These are phyloP conservation scores for Brachyrhaphis roseni DNA, from an alignment of 2,797 vertebrate species.

Conservation along the genomic window DNA sequence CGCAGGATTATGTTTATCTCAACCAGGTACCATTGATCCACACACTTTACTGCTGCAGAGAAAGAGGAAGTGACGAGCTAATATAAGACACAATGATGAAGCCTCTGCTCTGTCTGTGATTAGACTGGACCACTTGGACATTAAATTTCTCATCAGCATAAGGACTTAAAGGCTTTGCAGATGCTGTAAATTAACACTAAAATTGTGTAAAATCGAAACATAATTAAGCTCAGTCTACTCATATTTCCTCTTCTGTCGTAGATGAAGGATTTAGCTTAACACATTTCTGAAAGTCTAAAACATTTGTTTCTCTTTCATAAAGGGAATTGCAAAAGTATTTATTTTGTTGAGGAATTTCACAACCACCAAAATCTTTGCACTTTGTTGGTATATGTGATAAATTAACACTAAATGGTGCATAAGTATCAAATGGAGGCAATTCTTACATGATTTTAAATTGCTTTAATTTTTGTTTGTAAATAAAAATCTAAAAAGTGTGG, in stretches of 20 bases:
- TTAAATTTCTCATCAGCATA: background rate
- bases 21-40: conserved; percentile 76
- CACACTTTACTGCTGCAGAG: background rate
- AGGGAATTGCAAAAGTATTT: background rate
- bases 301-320: background rate
- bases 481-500: background rate
- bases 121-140: background rate
- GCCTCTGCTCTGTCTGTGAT: conserved; percentile 2
- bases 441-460: background rate
- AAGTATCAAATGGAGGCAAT: background rate
- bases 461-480: background rate
- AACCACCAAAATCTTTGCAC: background rate
- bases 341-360: background rate
- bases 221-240: background rate
- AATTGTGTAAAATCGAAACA: background rate
- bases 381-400: background rate
- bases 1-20: conserved; percentile 95
- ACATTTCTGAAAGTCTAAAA: background rate
- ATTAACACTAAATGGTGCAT: background rate
- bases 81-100: background rate
- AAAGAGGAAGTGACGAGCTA: background rate
- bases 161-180: background rate
- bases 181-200: background rate
- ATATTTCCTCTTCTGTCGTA: background rate
- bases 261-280: background rate